Base-by-base conservation (phyloP, 2,888 invertebrate species). In the Pterobdella sp. region DNA sequence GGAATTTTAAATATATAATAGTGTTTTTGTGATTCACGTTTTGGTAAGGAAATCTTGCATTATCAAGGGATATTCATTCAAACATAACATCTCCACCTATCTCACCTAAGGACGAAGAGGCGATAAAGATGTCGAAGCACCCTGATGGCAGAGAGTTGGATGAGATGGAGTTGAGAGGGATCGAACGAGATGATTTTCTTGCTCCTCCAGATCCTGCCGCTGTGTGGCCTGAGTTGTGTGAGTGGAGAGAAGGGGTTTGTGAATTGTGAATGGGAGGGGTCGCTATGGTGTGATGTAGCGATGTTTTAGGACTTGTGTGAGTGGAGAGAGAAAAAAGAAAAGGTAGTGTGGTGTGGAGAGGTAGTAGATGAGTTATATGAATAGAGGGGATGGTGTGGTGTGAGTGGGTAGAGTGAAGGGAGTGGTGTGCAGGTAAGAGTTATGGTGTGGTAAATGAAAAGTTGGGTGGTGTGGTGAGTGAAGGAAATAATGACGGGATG, bases 121-220 rank as follows among this genome's bases (percentile, higher is more conserved):
- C 60, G 14, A 56, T 56, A 4, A 22, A 56, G 60, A 22, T 56
- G 7, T 56, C 60, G 14, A 56, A 56, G 60, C 60, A 22, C n/a
- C 60, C 60, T 7, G 60, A 56, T 26, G 60, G 82, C 34, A 80
- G 81, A 74, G 79, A 79, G 22, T 80, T 79, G n/a, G 78, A 76
- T 32, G 67, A 56, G 18, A 91, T 91, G 76, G 89, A 92, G 78
- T 79, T 79, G 10, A 80, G 79, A 22, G 92, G 93, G 83, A 97
- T 97, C 78, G 96, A 96, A 85, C 87, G 96, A 75, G 95, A 96
- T 83, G 96, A 97, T 87, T 97, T 96, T 86, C 96, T 96, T 63
- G 96, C 94, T 76, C 96, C 96, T 77, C 95, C 95, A 84, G 94
- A 95, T 86, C 93, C 92, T 74, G 90, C 79, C 14, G 78, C 76